phyloP scores from a whole-genome alignment of 1,140 invertebrate genomes.

The Gonioctena quinquepunctata region DNA sequence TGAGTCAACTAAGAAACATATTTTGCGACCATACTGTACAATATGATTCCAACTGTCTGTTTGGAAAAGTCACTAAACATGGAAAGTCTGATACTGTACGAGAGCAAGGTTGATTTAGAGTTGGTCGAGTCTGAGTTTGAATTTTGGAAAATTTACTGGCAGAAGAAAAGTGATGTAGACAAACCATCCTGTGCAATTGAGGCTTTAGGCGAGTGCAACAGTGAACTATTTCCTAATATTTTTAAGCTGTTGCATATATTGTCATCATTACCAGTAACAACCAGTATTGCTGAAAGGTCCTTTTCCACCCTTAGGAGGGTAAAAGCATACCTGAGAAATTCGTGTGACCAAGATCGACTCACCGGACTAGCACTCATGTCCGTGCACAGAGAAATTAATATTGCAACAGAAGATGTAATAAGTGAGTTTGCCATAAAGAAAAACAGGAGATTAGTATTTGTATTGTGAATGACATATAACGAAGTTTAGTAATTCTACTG shows the following conservation, averaged over 20 bases:
- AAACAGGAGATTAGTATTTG: too few species aligned
- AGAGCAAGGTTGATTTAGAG: neutral
- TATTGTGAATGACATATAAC: too few species aligned
- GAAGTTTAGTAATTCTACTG: too few species aligned
- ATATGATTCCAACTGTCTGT: neutral
- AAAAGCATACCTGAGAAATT: constrained; percentile 3
- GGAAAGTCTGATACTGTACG: neutral
- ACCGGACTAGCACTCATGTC: too few species aligned
- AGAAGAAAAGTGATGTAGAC: neutral
- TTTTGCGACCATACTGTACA: neutral
- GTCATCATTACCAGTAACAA: constrained; percentile 4
- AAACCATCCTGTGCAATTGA: neutral
- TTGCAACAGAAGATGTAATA: too few species aligned
- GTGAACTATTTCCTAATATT: constrained; percentile 17
- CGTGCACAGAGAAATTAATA: too few species aligned
- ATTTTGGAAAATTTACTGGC: neutral
- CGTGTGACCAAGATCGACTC: too few species aligned
- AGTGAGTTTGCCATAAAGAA: too few species aligned
- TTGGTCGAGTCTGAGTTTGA: neutral
- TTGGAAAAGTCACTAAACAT: neutral
- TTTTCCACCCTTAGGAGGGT: constrained; percentile 14
- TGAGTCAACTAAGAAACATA: neutral
- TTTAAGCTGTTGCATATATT: neutral
- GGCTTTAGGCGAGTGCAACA: neutral
- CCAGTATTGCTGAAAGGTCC: neutral